Conservation (phyloP, 2,797 vertebrate species). For the Amphiprion clarkii region DNA sequence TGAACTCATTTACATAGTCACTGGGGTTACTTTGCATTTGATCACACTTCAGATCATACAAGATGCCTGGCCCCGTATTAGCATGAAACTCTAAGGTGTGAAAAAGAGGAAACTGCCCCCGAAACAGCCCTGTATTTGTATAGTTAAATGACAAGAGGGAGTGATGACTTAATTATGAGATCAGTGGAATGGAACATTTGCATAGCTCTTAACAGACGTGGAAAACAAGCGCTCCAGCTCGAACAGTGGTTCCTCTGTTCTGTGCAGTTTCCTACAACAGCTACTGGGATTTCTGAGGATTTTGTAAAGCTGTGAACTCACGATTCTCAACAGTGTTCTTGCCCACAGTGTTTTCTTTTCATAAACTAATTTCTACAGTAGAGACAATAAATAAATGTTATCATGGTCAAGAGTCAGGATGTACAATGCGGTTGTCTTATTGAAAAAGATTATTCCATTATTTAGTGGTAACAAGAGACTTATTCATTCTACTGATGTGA, state of each 20-base stretch:
- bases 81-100: conserved; percentile 29
- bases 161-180: conserved; percentile 40
- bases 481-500: too few relatives aligned
- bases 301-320: not conserved
- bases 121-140: conserved; percentile 24
- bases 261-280: too few relatives aligned
- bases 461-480: too few relatives aligned
- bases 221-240: too few relatives aligned
- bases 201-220: not conserved
- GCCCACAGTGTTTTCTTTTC: not conserved
- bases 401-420: too few relatives aligned
- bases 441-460: too few relatives aligned
- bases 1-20: conserved; percentile 67
- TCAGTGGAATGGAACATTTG: conserved; percentile 17
- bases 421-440: too few relatives aligned
- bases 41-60: conserved; percentile 28
- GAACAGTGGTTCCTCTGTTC: too few relatives aligned
- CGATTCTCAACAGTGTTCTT: not conserved
- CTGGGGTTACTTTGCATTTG: conserved; percentile 53
- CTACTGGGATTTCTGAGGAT: not conserved
- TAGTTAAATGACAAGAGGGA: conserved; percentile 28
- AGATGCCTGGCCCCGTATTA: conserved; percentile 10
- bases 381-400: too few relatives aligned
- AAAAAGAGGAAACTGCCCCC: conserved; percentile 14
- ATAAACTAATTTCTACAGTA: too few relatives aligned